These are phyloP conservation scores for Muraenolepis orangiensis DNA, from an alignment of 2,797 vertebrate genomes.

Conservation along the genomic window DNA sequence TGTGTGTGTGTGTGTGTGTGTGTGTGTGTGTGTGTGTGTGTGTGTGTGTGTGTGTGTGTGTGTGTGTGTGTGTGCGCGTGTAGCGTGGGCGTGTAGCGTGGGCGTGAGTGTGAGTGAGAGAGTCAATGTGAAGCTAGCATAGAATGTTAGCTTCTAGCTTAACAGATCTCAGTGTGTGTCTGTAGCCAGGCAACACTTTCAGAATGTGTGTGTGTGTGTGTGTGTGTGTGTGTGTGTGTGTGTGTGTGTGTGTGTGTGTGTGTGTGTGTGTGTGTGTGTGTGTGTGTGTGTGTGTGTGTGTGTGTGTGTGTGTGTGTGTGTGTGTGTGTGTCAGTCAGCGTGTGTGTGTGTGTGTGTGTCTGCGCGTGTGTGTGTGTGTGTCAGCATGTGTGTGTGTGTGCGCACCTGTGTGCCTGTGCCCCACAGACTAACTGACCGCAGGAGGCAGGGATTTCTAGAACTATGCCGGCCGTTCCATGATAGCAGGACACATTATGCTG, in stretches of 20 bases:
- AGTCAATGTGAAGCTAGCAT: conserved; percentile 38
- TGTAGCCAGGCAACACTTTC: conserved; percentile 70
- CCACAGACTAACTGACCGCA: conserved; percentile 54
- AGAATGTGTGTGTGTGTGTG: conserved; percentile 26
- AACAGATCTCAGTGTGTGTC: conserved; percentile 53
- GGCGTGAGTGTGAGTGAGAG: conserved; percentile 18
- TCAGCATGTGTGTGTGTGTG: too few relatives aligned
- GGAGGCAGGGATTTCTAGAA: conserved; percentile 53
- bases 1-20: conserved; percentile 19
- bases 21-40: conserved; percentile 16
- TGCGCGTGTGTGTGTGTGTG: conserved; percentile 24
- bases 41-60: conserved; percentile 27
- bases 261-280: conserved; percentile 24
- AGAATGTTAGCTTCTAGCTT: conserved; percentile 43
- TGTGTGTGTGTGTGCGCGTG: conserved; percentile 13
- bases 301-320: conserved; percentile 46
- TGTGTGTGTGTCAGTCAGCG: conserved; percentile 22
- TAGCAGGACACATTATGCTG: conserved; percentile 16
- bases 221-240: conserved; percentile 22
- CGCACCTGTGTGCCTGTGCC: conserved; percentile 37
- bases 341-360: conserved; percentile 31
- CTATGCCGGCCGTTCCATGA: conserved; percentile 8
- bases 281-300: conserved; percentile 52
- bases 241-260: conserved; percentile 30
- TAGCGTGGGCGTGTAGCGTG: too few relatives aligned